Conservation (phyloP, 2,113 vertebrate species). For the Alces alces region DNA sequence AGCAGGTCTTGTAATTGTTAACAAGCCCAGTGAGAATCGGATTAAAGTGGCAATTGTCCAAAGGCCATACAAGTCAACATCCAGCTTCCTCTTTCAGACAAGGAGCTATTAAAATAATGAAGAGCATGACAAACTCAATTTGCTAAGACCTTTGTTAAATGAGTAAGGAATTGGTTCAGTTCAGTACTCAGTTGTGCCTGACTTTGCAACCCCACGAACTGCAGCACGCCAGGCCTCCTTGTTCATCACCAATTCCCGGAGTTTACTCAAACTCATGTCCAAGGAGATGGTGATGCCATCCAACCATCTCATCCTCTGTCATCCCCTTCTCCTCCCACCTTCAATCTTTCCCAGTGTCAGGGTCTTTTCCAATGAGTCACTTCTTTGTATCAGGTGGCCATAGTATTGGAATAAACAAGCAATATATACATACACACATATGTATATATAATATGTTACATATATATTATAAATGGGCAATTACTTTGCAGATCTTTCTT, state of each 20-base stretch:
- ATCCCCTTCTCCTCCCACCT: neutral
- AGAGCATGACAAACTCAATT: neutral
- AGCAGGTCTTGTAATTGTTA: neutral
- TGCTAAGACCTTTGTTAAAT: slow-evolving; percentile 5
- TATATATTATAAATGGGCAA: neutral
- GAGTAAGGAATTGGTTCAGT: neutral
- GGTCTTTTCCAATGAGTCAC: neutral
- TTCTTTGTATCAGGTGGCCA: neutral
- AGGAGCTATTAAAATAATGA: neutral
- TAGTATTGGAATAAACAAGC: neutral
- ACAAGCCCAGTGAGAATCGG: neutral
- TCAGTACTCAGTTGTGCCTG: neutral
- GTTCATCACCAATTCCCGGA: neutral
- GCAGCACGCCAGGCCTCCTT: neutral
- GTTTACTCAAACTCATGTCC: neutral
- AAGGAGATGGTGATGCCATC: neutral
- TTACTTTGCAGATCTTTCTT: neutral
- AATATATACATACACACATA: neutral
- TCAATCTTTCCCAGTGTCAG: neutral
- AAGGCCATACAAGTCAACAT: neutral
- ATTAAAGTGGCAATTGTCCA: neutral
- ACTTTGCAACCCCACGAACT: neutral
- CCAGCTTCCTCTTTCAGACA: neutral
- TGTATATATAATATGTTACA: neutral
- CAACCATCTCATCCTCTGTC: neutral